These are phyloP conservation scores for Acromyrmex charruanus DNA, from an alignment of 1,140 invertebrate genomes.

Conservation along the genomic window DNA sequence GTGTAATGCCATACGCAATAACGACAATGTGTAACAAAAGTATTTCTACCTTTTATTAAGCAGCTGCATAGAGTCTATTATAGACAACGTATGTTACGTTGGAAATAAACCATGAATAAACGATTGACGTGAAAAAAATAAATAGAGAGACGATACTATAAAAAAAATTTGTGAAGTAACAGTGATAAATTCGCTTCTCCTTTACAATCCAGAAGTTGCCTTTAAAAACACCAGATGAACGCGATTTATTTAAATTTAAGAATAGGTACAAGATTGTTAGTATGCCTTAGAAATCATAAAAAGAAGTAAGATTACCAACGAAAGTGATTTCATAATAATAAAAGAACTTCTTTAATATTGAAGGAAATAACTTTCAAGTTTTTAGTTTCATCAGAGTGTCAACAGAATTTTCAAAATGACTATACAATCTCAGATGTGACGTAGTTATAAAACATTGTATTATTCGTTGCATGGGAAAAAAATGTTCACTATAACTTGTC, in stretches of 20 bases:
- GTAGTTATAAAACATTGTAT: neutral
- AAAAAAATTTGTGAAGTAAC: conserved; percentile 3
- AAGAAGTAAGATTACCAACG: neutral
- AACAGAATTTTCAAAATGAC: conserved; percentile 35
- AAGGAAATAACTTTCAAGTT: conserved; percentile 25
- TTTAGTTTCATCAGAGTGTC: conserved; percentile 26
- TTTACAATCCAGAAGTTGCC: neutral
- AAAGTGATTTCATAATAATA: neutral
- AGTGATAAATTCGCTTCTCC: neutral
- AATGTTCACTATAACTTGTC: neutral
- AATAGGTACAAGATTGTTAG: neutral
- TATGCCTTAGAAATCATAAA: neutral
- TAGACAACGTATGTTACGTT: neutral
- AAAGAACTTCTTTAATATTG: conserved; percentile 36
- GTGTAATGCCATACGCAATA: conserved; percentile 2
- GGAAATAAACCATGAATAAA: conserved; percentile 1
- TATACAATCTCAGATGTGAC: conserved; percentile 15
- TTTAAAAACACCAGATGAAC: neutral
- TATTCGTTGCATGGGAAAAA: neutral
- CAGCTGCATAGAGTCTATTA: neutral
- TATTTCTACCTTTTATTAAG: conserved; percentile 9
- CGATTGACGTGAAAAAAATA: conserved; percentile 21
- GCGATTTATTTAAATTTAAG: conserved; percentile 23
- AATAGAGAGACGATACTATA: neutral
- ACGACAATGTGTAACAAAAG: conserved; percentile 9